Evolutionary conservation across 2,888 invertebrate species (phyloP).

Genomic region (Anoncus sp.): DNA sequence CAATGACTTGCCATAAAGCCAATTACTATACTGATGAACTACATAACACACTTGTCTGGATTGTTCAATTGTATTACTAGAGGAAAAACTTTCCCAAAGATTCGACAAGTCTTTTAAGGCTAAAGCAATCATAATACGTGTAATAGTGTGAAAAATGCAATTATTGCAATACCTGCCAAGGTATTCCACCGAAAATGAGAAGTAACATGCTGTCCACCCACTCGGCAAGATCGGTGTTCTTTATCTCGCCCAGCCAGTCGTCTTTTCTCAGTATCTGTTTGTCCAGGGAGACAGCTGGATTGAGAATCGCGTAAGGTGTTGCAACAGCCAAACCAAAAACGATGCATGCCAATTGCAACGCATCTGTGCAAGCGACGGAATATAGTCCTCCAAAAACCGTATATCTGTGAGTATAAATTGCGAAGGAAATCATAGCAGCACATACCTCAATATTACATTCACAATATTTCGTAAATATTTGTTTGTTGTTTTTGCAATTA

Average conservation of each 20-base stretch:
- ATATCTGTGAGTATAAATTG: conserved; percentile 82
- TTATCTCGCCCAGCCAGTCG: conserved; percentile 86
- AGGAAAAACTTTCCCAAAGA: too few relatives aligned
- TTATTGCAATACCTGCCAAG: conserved; percentile 87
- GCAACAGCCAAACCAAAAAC: conserved; percentile 88
- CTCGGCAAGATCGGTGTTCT: conserved; percentile 82
- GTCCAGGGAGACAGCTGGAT: conserved; percentile 84
- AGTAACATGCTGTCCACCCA: conserved; percentile 87
- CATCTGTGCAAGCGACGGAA: conserved; percentile 90
- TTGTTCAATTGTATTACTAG: too few relatives aligned
- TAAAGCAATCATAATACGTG: too few relatives aligned
- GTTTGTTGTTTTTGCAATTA: too few relatives aligned
- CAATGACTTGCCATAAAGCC: too few relatives aligned
- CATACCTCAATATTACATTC: neutral
- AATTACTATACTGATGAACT: too few relatives aligned
- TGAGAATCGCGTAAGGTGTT: conserved; percentile 86
- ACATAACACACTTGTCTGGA: too few relatives aligned
- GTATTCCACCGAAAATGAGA: conserved; percentile 88
- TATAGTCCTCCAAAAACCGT: conserved; percentile 89
- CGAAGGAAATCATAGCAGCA: neutral
- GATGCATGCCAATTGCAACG: conserved; percentile 88
- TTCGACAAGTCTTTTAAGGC: too few relatives aligned
- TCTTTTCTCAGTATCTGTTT: conserved; percentile 81
- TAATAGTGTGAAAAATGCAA: neutral
- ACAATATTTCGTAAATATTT: neutral